Percentiles rank a stretch among this genome's conserved stretches.
Evolutionary conservation across 2,888 invertebrate genomes (phyloP).

Genomic region (Troides oblongomaculatus): DNA sequence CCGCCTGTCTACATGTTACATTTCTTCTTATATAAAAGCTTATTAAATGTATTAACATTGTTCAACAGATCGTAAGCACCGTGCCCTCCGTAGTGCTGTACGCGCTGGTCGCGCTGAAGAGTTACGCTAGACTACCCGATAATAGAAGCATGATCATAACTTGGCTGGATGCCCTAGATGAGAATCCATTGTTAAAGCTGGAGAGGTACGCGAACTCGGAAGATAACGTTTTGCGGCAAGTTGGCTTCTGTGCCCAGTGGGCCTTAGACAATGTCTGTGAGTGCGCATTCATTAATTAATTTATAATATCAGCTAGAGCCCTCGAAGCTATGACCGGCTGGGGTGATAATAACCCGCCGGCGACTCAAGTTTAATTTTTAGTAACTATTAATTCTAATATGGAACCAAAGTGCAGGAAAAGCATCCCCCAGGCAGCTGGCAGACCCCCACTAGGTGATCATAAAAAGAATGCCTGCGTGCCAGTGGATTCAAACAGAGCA

Average conservation of each 20-base stretch:
- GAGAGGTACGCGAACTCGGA: slow-evolving; percentile 83
- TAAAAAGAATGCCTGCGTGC: too few species aligned
- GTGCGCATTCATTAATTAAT: slow-evolving; percentile 33
- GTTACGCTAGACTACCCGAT: slow-evolving; percentile 95
- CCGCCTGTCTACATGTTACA: not conserved
- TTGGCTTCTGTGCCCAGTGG: slow-evolving; percentile 96
- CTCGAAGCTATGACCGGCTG: too few species aligned
- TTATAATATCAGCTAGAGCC: too few species aligned
- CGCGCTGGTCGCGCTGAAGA: slow-evolving; percentile 93
- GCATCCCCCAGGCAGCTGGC: too few species aligned
- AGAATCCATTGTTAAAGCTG: slow-evolving; percentile 84
- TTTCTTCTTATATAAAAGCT: too few species aligned
- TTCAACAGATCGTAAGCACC: slow-evolving; percentile 51
- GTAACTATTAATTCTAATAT: too few species aligned
- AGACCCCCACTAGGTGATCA: too few species aligned
- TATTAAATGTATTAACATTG: too few species aligned
- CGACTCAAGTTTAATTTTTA: too few species aligned
- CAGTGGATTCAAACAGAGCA: too few species aligned
- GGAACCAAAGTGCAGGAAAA: too few species aligned
- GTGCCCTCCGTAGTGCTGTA: slow-evolving; percentile 90
- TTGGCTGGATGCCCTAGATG: slow-evolving; percentile 77
- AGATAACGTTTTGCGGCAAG: slow-evolving; percentile 87
- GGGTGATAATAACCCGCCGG: too few species aligned
- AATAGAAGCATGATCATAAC: slow-evolving; percentile 89
- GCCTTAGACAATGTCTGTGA: slow-evolving; percentile 91